Evolutionary conservation across 2,797 vertebrate genomes (phyloP), one percentile per base, ranked within the genome.

Genomic region (Podargus strigoides): DNA sequence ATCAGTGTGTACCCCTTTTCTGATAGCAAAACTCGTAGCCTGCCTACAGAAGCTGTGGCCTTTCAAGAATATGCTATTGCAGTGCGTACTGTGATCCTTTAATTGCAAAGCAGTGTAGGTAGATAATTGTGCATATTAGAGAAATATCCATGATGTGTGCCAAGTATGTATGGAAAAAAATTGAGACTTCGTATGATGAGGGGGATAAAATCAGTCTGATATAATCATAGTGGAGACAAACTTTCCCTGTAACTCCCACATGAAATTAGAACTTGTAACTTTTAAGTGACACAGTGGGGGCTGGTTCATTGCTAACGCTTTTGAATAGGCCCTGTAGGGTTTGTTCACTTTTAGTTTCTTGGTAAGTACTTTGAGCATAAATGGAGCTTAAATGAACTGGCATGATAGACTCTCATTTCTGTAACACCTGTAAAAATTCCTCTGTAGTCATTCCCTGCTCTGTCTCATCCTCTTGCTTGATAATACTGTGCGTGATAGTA

Each of bases 81-180:
- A 88, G 14, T 49, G 76, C 23, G 3, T 53, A 55, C 55, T 78
- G 5, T 90, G 94, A 86, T 95, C 53, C 53, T 92, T 94, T 96
- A 96, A 94, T 95, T 93, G 91, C 89, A 96, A 96, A 96, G 77
- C 10, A 9, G 44, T 84, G 81, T 90, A 82, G 78, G 83, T 91
- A 87, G 92, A 80, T 95, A 94, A 95, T 78, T 95, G 68, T 89
- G 42, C 56, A 90, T 79, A 90, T 94, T 95, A 83, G n/a, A 91
- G 72, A 47, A 10, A 53, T 62, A 72, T 9, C 66, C 62, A 80
- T 0, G 2, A 78, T 52, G 32, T 81, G 42, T 92, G 72, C 39
- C 69, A 86, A 87, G 93, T 94, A 85, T 16, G 10, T 47, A 67
- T 34, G 28, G 28, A 26, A 66, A 88, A 92, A 88, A 70, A 36